Base-by-base conservation (phyloP, 2,113 vertebrate genomes). In the Lophius piscatorius region DNA sequence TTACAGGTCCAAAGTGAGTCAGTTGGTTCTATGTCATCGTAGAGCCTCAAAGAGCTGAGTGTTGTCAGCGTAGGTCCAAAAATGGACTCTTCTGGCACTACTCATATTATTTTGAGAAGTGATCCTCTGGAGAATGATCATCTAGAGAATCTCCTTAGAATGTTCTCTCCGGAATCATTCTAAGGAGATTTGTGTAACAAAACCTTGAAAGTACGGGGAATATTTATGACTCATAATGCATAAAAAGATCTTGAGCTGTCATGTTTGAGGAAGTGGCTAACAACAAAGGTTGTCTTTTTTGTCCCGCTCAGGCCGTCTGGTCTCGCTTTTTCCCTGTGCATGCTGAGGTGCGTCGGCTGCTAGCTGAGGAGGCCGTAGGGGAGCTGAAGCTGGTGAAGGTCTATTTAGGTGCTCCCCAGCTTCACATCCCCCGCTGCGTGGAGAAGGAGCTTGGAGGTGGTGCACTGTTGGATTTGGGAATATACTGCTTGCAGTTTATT, bases 401-500 rank as follows among this genome's bases (percentile, higher is more conserved):
- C 1, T 91, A 88, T 26, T 85, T 84, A 9, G 91, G 90, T 45
- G 50, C 80, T 58, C 60, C 85, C 84, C 80, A 70, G 73, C 80
- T 88, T 11, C 39, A 90, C 59, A 70, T 90, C 47, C 70, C 87
- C 2, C 82, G 88, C 10, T 78, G 82, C 1, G 79, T 87, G 41
- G 50, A 91, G 62, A 88, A 85, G 29, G 90, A 90, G 36, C 63
- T 91, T 60, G 88, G 91, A 0, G 83, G 84, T 18, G 84, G 84
- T 0, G 83, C 86, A 1, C 72, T 89, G 36, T 50, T 91, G 56
- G 92, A 92, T 64, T 87, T 94, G 8, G 91, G 91, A 29, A 82
- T 91, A 26, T 88, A 93, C 80, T 91, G 83, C 50, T 26, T 93
- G 60, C 89, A 84, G 66, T 88, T 91, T 74, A 87, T 90, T 54